Conservation (phyloP, 2,797 vertebrate genomes). For the Falco novaeseelandiae region DNA sequence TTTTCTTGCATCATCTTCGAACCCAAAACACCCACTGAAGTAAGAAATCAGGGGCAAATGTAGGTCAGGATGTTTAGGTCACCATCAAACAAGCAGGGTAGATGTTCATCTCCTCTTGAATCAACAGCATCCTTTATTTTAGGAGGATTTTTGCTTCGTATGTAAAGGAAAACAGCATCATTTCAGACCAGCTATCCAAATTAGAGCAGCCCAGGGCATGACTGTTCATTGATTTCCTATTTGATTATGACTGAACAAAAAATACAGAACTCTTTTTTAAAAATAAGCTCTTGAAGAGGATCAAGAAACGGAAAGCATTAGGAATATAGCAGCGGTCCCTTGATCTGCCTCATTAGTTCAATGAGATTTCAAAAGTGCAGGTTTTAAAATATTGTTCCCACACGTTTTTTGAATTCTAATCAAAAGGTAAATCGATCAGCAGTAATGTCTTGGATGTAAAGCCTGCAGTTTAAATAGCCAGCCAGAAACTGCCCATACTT, state of each 20-base stretch:
- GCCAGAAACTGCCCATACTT: slow-evolving; percentile 55
- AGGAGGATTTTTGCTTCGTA: not conserved
- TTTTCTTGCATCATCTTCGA: not conserved
- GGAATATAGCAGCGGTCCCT: not conserved
- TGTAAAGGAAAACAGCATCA: not conserved
- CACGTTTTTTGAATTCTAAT: slow-evolving; percentile 49
- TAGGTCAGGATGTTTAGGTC: not conserved
- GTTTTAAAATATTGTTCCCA: slow-evolving; percentile 32
- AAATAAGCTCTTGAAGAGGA: slow-evolving; percentile 7
- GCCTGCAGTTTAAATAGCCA: slow-evolving; percentile 40
- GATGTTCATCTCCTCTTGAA: not conserved
- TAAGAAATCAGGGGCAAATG: not conserved
- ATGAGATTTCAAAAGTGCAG: slow-evolving; percentile 35
- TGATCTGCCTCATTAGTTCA: slow-evolving; percentile 52
- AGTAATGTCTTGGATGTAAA: slow-evolving; percentile 36
- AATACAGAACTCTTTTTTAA: not conserved
- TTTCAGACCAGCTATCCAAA: slow-evolving; percentile 10
- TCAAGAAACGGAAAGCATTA: not conserved
- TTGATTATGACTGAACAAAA: slow-evolving; percentile 32
- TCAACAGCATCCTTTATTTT: not conserved
- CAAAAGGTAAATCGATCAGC: slow-evolving; percentile 32
- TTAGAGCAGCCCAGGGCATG: not conserved
- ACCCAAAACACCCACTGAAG: not conserved
- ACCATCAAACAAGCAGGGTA: not conserved
- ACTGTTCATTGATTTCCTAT: slow-evolving; percentile 45